phyloP scores from a whole-genome alignment of 2,888 invertebrate species.

The Abscondita cerata region DNA sequence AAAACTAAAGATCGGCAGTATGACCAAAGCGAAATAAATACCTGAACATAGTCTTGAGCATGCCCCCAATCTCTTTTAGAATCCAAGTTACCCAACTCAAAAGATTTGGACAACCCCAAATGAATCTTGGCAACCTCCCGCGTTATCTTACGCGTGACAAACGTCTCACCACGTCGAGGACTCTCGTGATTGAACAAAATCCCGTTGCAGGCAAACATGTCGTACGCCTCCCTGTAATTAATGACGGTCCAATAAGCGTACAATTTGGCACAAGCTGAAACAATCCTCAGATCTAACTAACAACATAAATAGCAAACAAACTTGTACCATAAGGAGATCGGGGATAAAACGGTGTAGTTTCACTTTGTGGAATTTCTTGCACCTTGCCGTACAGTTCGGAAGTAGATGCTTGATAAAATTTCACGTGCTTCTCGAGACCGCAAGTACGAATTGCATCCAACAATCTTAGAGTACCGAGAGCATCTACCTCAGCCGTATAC shows the following conservation, averaged over 20 bases:
- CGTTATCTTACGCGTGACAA: conserved; percentile 98
- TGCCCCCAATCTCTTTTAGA: conserved; percentile 98
- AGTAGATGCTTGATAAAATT: conserved; percentile 95
- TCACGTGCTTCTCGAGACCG: conserved; percentile 78
- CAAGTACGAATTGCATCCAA: conserved; percentile 92
- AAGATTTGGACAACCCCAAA: conserved; percentile 80
- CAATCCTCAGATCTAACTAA: no score
- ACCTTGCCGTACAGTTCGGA: conserved; percentile 96
- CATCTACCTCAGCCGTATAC: conserved; percentile 98
- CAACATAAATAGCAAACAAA: conserved; percentile 21
- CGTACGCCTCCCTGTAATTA: conserved; percentile 95
- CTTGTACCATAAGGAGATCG: conserved; percentile 91
- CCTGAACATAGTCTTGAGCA: conserved; percentile 94
- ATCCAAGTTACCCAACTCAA: conserved; percentile 95
- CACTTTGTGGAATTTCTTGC: conserved; percentile 89
- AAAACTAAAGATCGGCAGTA: no score
- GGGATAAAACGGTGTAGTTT: conserved; percentile 95
- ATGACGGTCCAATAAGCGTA: conserved; percentile 96
- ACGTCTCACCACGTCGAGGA: conserved; percentile 95
- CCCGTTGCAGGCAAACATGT: conserved; percentile 95
- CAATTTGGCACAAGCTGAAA: conserved; percentile 89
- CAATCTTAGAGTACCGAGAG: conserved; percentile 89
- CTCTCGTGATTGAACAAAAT: conserved; percentile 97
- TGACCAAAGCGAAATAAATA: no score
- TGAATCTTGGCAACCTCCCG: conserved; percentile 96